These are phyloP conservation scores for Dolichoris vasculosae DNA, from an alignment of 1,140 invertebrate species.

Conservation along the genomic window DNA sequence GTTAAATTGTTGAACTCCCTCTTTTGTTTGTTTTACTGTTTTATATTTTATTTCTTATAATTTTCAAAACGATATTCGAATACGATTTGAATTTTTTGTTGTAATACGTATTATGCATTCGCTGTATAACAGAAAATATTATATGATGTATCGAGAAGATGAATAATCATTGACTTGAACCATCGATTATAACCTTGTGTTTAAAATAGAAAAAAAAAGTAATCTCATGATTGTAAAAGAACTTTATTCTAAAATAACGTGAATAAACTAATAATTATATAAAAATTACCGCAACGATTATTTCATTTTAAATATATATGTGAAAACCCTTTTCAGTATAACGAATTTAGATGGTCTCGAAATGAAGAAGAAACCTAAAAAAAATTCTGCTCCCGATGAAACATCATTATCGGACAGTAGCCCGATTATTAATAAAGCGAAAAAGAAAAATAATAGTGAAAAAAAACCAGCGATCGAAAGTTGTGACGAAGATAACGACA, in stretches of 20 bases:
- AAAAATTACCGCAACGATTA: background rate
- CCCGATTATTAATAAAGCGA: background rate
- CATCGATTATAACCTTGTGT: conserved; percentile 12
- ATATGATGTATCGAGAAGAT: conserved; percentile 24
- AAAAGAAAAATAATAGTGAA: conserved; percentile 27
- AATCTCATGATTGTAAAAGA: conserved; percentile 29
- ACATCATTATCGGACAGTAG: background rate
- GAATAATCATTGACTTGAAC: background rate
- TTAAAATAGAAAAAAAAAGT: conserved; percentile 18
- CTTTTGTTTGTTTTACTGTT: conserved; percentile 8
- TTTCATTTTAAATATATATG: conserved; percentile 40
- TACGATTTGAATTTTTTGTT: background rate
- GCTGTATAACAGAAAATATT: conserved; percentile 4
- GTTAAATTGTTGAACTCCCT: conserved; percentile 8
- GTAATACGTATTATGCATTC: background rate
- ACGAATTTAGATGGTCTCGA: conserved; percentile 56
- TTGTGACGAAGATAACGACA: conserved; percentile 12
- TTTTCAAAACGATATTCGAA: background rate
- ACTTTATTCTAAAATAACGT: conserved; percentile 4
- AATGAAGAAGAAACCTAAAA: conserved; percentile 34
- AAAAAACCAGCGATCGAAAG: conserved; percentile 8
- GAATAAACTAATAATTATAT: conserved; percentile 30
- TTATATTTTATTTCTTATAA: conserved; percentile 22
- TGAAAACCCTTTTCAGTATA: conserved; percentile 56
- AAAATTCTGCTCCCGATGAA: conserved; percentile 29